phyloP scores from a whole-genome alignment of 53 echinoderm and acorn worm genomes.

The Paelopatides confundens region DNA sequence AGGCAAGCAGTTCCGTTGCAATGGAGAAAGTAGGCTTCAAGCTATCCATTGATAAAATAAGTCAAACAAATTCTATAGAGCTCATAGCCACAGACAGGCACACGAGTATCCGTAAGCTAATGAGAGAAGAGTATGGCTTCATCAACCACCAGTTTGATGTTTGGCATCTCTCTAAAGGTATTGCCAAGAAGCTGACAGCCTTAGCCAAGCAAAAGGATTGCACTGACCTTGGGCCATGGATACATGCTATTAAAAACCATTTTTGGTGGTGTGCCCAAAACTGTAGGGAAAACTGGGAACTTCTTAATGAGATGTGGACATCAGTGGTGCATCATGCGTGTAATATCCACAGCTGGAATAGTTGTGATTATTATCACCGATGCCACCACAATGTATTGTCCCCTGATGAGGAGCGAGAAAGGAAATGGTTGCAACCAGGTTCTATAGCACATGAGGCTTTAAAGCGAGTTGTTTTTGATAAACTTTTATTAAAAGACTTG shows the following conservation, averaged over 20 bases:
- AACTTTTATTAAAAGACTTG: conserved; percentile 44
- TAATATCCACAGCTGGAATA: conserved; percentile 52
- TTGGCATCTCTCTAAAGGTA: too few relatives aligned
- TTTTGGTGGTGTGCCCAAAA: conserved; percentile 59
- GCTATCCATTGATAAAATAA: conserved; percentile 54
- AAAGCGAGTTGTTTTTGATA: conserved; percentile 39
- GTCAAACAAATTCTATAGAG: too few relatives aligned
- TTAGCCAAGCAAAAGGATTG: conserved; percentile 23
- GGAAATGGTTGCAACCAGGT: conserved; percentile 54
- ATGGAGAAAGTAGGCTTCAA: too few relatives aligned
- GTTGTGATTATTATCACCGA: conserved; percentile 7
- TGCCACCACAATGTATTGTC: conserved; percentile 37
- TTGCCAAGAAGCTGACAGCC: too few relatives aligned
- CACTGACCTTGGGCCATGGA: conserved; percentile 37
- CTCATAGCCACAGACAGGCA: too few relatives aligned
- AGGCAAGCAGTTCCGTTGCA: conserved; percentile 30
- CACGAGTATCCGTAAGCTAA: neutral
- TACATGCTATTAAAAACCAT: too few relatives aligned
- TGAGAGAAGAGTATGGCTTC: too few relatives aligned
- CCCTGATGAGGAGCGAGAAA: neutral
- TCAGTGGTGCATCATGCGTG: conserved; percentile 53
- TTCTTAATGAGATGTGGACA: too few relatives aligned
- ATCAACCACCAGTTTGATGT: too few relatives aligned
- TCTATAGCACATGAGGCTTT: conserved; percentile 47
- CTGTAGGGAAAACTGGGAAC: too few relatives aligned